These are phyloP conservation scores for Scaptomyza hsui DNA, from an alignment of 1,140 invertebrate genomes.

Conservation along the genomic window DNA sequence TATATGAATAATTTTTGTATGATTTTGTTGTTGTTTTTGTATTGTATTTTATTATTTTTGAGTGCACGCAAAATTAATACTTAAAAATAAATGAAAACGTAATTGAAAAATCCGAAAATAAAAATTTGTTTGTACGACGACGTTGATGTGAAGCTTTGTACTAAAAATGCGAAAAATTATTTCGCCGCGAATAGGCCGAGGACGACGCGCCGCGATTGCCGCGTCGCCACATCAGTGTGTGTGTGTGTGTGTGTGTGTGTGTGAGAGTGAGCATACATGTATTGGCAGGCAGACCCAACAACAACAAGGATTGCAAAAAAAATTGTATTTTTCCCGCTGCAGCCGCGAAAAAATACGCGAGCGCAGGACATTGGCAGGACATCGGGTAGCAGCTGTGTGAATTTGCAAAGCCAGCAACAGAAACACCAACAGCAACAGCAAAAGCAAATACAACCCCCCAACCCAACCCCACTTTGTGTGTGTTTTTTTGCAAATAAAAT, in stretches of 20 bases:
- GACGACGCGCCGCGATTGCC: constrained; percentile 62
- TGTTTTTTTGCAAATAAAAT: constrained; percentile 75
- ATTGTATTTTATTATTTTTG: constrained; percentile 55
- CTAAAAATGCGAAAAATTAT: constrained; percentile 84
- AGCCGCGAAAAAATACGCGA: constrained; percentile 82
- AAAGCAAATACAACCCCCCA: constrained; percentile 46
- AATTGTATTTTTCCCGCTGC: constrained; percentile 65
- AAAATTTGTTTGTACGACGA: constrained; percentile 84
- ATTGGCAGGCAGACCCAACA: constrained; percentile 51
- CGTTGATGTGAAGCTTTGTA: constrained; percentile 84
- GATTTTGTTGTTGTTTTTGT: constrained; percentile 52
- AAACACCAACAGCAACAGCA: constrained; percentile 15
- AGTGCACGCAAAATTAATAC: constrained; percentile 82
- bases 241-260: constrained; percentile 25
- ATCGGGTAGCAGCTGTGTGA: constrained; percentile 38
- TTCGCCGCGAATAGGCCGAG: constrained; percentile 83
- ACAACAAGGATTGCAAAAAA: constrained; percentile 53
- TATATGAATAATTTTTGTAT: constrained; percentile 68
- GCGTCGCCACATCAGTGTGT: constrained; percentile 37
- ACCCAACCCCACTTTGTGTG: constrained; percentile 10
- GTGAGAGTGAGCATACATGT: constrained; percentile 40
- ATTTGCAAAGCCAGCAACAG: constrained; percentile 61
- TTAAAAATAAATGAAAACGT: constrained; percentile 83
- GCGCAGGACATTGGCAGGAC: constrained; percentile 56
- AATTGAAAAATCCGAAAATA: constrained; percentile 84